Conservation (phyloP, 2,113 vertebrate species). For the Thomomys bottae region DNA sequence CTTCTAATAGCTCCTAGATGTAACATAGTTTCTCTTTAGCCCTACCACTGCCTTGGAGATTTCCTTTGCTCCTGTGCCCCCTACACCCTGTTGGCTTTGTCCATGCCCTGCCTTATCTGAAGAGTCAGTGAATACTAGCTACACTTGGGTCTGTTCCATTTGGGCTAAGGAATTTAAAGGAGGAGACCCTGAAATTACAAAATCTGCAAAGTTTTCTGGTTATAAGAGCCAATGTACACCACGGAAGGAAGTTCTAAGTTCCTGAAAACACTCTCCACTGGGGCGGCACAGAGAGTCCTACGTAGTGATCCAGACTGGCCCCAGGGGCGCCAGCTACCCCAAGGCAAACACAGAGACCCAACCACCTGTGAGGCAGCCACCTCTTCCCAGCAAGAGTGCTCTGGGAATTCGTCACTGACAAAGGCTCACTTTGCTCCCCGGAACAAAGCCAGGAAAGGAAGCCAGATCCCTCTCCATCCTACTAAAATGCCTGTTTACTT, state of each 20-base stretch:
- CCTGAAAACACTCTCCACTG: constrained; percentile 40
- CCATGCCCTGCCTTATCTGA: neutral
- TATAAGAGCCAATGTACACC: constrained; percentile 29
- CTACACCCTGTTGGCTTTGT: neutral
- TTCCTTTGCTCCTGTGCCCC: neutral
- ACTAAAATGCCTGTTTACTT: constrained; percentile 51
- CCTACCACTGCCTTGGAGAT: neutral
- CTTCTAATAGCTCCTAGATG: neutral
- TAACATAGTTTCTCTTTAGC: neutral
- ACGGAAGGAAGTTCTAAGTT: constrained; percentile 63
- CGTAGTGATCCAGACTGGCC: neutral
- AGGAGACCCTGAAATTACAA: constrained; percentile 61
- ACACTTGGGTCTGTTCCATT: neutral
- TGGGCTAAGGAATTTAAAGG: constrained; percentile 26
- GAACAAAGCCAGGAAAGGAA: neutral
- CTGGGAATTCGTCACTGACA: neutral
- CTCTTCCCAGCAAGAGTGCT: neutral
- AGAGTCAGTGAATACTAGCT: neutral
- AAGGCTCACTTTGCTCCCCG: constrained; percentile 7
- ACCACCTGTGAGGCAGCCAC: neutral
- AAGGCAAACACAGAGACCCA: neutral
- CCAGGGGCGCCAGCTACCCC: neutral
- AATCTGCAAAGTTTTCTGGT: constrained; percentile 59
- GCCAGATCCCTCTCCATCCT: neutral
- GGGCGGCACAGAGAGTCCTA: neutral